A percentile compares a stretch with the other conserved stretches of the same genome.
Evolutionary conservation across 2,797 vertebrate species (phyloP).

Genomic region (Myotis vivesi): DNA sequence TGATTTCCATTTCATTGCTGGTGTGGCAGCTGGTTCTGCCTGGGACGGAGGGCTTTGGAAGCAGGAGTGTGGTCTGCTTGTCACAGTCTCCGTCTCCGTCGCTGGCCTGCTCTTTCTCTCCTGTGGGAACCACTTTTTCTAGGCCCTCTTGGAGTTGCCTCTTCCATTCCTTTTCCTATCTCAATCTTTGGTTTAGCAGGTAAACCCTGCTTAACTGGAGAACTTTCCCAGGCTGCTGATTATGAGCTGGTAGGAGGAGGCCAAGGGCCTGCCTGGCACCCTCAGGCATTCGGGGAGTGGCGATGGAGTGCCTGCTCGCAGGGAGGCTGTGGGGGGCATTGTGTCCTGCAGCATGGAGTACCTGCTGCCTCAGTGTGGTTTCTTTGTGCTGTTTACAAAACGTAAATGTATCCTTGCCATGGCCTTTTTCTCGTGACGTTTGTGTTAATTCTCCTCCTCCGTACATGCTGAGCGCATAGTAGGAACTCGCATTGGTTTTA

Average conservation of each 20-base stretch:
- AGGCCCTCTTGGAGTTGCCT: not conserved
- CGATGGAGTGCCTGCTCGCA: not conserved
- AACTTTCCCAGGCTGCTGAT: constrained; percentile 57
- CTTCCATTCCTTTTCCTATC: not conserved
- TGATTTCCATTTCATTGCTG: not conserved
- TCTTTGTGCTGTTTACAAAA: constrained; percentile 1
- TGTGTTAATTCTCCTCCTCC: not conserved
- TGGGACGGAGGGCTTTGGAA: not conserved
- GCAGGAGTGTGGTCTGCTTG: not conserved
- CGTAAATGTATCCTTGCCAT: not conserved
- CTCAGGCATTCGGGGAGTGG: constrained; percentile 63
- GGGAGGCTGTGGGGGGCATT: not conserved
- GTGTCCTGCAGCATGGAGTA: not conserved
- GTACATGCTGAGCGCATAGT: not conserved
- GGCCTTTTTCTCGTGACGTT: not conserved
- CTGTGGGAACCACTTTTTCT: constrained; percentile 11
- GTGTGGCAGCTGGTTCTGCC: not conserved
- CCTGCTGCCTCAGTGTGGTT: not conserved
- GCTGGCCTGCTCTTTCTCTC: not conserved
- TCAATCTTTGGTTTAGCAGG: constrained; percentile 36
- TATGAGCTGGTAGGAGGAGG: constrained; percentile 49
- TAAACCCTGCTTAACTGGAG: constrained; percentile 33
- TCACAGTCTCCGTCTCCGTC: not conserved
- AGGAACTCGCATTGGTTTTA: not conserved
- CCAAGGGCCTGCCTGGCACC: constrained; percentile 58